These are phyloP conservation scores for Aspidiotus destructor DNA, from an alignment of 2,888 invertebrate species.

Conservation along the genomic window DNA sequence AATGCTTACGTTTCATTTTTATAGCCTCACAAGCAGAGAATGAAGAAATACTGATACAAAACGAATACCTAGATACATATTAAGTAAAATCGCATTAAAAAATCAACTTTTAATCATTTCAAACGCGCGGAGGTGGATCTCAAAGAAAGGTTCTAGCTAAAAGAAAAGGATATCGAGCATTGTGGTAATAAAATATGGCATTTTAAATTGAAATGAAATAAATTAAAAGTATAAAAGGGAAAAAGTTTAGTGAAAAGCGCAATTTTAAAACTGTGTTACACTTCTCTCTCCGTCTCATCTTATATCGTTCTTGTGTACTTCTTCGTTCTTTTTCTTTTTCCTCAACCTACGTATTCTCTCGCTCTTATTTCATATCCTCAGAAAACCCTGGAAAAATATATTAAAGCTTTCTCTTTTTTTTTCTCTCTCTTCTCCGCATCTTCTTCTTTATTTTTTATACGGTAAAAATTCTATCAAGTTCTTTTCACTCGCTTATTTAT, in stretches of 20 bases:
- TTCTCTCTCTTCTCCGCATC: neutral
- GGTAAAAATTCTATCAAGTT: conserved; percentile 31
- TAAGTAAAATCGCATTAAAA: neutral
- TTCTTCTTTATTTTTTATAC: conserved; percentile 5
- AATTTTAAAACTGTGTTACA: conserved; percentile 28
- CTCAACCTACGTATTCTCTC: neutral
- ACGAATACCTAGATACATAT: neutral
- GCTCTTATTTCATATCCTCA: conserved; percentile 13
- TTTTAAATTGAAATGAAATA: conserved; percentile 25
- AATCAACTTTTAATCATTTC: conserved; percentile 6
- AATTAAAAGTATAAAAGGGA: conserved; percentile 25
- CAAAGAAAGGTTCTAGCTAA: too few relatives aligned
- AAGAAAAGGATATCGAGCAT: conserved; percentile 7
- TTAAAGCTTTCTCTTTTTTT: conserved; percentile 22
- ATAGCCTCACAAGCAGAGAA: too few relatives aligned
- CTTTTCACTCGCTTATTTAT: conserved; percentile 31
- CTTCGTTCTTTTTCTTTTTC: neutral
- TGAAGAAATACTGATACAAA: neutral
- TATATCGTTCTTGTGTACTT: neutral
- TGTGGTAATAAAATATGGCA: conserved; percentile 26
- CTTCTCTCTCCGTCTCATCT: neutral
- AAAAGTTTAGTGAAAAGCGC: conserved; percentile 26
- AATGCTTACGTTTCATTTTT: too few relatives aligned
- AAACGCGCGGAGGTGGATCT: too few relatives aligned
- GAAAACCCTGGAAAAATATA: conserved; percentile 28